A percentile compares a stretch with the other conserved stretches of the same genome.
Conservation (phyloP, 2,113 vertebrate genomes). For the Leptobrachium ailaonicum region DNA sequence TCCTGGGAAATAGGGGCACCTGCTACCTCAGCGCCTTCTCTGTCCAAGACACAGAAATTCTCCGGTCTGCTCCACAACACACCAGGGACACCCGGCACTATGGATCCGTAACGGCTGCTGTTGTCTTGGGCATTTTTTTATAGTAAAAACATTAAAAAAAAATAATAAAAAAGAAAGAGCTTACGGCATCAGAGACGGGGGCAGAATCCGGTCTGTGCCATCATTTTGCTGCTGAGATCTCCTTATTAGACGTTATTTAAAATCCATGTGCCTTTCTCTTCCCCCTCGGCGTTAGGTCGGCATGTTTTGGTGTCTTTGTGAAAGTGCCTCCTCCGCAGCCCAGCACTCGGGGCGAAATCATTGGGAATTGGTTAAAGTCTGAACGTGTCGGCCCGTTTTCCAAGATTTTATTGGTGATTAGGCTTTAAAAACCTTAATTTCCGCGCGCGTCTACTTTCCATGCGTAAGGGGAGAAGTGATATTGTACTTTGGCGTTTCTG, state of each 20-base stretch:
- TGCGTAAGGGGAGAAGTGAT: too few species aligned
- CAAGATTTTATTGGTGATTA: not conserved
- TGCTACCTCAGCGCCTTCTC: slow-evolving; percentile 67
- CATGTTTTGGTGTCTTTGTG: slow-evolving; percentile 70
- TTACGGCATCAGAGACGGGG: slow-evolving; percentile 70
- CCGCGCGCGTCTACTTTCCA: too few species aligned
- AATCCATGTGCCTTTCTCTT: slow-evolving; percentile 64
- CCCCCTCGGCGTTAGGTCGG: slow-evolving; percentile 71
- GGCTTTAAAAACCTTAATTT: too few species aligned
- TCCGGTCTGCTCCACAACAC: slow-evolving; percentile 73
- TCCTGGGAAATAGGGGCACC: slow-evolving; percentile 72
- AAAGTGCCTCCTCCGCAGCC: slow-evolving; percentile 75
- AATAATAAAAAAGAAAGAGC: slow-evolving; percentile 48
- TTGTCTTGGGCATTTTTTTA: slow-evolving; percentile 71
- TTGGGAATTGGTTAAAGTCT: too few species aligned
- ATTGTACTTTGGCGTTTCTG: too few species aligned
- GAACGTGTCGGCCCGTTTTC: not conserved
- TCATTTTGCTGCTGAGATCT: slow-evolving; percentile 75
- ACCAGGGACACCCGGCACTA: slow-evolving; percentile 65
- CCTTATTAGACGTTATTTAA: slow-evolving; percentile 69
- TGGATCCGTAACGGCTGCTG: slow-evolving; percentile 65
- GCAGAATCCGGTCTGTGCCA: slow-evolving; percentile 63
- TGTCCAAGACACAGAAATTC: slow-evolving; percentile 70
- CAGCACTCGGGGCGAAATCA: slow-evolving; percentile 60
- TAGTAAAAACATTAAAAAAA: slow-evolving; percentile 55